Conservation (phyloP, 2,113 vertebrate genomes). For the Oenanthe oenanthe region DNA sequence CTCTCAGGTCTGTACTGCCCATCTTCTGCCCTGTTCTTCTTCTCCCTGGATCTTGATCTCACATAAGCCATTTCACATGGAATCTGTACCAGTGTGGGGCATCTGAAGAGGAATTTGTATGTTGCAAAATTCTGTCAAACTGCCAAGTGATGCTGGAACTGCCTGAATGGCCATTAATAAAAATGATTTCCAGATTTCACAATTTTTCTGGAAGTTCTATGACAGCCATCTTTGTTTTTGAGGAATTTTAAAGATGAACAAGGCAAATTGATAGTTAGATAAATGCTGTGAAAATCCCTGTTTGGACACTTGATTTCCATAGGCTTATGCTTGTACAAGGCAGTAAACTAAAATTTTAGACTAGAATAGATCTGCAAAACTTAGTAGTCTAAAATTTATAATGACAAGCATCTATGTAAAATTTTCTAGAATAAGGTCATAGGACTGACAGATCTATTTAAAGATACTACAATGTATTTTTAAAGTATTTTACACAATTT, state of each 20-base stretch:
- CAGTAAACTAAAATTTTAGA: not conserved
- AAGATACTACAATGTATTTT: not conserved
- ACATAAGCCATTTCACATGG: not conserved
- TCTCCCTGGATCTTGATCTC: not conserved
- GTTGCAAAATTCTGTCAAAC: fast-evolving
- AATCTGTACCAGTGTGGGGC: not conserved
- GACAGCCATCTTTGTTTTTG: not conserved
- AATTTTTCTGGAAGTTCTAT: not conserved
- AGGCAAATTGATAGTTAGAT: not conserved
- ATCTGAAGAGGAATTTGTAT: not conserved
- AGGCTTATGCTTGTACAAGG: not conserved
- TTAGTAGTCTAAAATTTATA: not conserved
- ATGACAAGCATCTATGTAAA: not conserved
- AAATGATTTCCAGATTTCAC: not conserved
- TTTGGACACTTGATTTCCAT: not conserved
- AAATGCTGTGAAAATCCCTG: not conserved
- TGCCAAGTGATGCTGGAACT: not conserved
- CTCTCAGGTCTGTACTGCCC: not conserved
- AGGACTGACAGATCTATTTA: not conserved
- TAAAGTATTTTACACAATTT: not conserved
- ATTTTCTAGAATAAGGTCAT: not conserved
- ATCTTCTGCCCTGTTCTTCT: not conserved
- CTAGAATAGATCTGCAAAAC: not conserved
- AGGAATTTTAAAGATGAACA: not conserved
- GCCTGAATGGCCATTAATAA: not conserved